These are phyloP conservation scores for Paedocypris sp. DNA, from an alignment of 2,113 vertebrate genomes.

Conservation along the genomic window DNA sequence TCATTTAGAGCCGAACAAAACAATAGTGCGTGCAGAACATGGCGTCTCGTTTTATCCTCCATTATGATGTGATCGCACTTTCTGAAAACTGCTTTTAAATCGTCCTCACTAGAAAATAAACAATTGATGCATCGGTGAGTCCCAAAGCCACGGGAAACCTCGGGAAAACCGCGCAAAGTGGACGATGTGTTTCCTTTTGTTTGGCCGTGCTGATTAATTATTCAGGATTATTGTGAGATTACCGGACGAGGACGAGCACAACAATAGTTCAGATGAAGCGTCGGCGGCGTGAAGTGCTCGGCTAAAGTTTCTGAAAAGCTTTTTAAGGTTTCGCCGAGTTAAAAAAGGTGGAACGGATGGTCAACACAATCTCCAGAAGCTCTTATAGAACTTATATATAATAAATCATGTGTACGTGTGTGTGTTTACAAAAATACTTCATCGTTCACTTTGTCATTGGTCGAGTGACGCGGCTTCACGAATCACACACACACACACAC, in stretches of 20 bases:
- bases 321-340: slow-evolving; percentile 5
- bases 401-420: too few species aligned
- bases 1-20: too few species aligned
- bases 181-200: slow-evolving; percentile 29
- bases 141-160: background rate
- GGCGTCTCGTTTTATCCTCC: background rate
- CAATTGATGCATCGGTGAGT: slow-evolving; percentile 5
- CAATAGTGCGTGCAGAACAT: background rate
- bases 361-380: too few species aligned
- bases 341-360: background rate
- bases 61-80: background rate
- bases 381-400: too few species aligned
- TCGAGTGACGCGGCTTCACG: too few species aligned
- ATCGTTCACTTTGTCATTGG: too few species aligned
- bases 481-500: too few species aligned
- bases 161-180: slow-evolving; percentile 40
- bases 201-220: slow-evolving; percentile 52
- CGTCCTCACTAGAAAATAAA: slow-evolving; percentile 1
- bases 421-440: too few species aligned
- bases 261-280: slow-evolving; percentile 44
- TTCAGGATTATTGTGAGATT: slow-evolving; percentile 49
- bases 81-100: slow-evolving; percentile 1
- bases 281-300: slow-evolving; percentile 47
- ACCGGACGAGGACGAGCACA: slow-evolving; percentile 40
- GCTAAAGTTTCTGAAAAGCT: slow-evolving; percentile 10